phyloP scores from a whole-genome alignment of 2,888 invertebrate genomes.

The Conomelus anceps region DNA sequence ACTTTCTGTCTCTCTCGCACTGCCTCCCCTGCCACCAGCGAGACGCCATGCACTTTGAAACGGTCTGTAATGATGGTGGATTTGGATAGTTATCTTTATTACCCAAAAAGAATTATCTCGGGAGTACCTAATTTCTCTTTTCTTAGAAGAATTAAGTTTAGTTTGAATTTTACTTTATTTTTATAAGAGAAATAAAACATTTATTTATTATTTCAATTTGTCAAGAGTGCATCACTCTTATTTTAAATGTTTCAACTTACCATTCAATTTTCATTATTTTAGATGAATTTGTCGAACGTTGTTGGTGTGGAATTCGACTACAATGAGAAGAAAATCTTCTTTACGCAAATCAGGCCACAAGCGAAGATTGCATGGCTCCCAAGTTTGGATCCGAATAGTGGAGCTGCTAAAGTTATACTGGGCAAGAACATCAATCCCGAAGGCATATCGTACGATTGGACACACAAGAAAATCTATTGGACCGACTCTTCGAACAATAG shows the following conservation, averaged over 20 bases:
- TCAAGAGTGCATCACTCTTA: neutral
- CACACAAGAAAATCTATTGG: constrained; percentile 95
- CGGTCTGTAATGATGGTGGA: no score
- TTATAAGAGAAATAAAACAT: no score
- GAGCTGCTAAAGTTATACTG: constrained; percentile 60
- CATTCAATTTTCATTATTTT: constrained; percentile 25
- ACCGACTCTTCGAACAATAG: constrained; percentile 92
- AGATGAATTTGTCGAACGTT: constrained; percentile 78
- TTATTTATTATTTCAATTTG: no score
- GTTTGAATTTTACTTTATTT: no score
- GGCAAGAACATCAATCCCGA: constrained; percentile 82
- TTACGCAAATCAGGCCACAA: constrained; percentile 90
- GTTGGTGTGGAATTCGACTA: constrained; percentile 96
- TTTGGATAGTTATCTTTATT: no score
- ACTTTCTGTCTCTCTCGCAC: no score
- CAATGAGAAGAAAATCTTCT: constrained; percentile 76
- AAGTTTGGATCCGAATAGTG: constrained; percentile 58
- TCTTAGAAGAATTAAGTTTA: no score
- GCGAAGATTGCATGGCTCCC: constrained; percentile 78
- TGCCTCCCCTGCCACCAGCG: no score
- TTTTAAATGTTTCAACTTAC: constrained; percentile 1
- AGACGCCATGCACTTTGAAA: no score
- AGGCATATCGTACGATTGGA: constrained; percentile 96
- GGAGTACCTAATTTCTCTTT: no score
- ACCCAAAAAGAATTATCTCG: no score